Conservation (phyloP, 2,113 vertebrate genomes). For the Prionailurus viverrinus region DNA sequence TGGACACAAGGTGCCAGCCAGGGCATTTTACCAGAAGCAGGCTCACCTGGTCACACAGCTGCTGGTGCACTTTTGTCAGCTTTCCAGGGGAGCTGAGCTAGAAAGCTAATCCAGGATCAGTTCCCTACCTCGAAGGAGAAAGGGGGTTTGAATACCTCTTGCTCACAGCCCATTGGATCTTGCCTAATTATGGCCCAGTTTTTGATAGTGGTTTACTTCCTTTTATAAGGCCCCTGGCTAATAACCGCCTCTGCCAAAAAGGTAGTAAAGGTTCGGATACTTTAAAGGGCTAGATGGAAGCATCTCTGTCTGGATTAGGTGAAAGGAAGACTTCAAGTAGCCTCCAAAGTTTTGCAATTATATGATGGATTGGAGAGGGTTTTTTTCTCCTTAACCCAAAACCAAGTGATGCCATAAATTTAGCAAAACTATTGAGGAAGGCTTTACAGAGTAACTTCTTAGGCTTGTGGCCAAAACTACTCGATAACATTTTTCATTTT, state of each 20-base stretch:
- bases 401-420: not conserved
- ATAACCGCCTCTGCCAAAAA: not conserved
- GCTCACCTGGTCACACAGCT: not conserved
- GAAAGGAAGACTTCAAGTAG: not conserved
- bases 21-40: not conserved
- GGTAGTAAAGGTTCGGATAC: not conserved
- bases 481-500: not conserved
- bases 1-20: too few relatives aligned
- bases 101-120: not conserved
- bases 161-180: not conserved
- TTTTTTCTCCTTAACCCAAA: not conserved
- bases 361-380: not conserved
- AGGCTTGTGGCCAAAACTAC: slow-evolving; percentile 3
- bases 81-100: not conserved
- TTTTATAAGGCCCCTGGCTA: not conserved
- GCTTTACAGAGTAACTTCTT: slow-evolving; percentile 8
- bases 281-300: not conserved
- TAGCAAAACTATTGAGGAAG: not conserved
- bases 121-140: not conserved
- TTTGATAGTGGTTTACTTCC: not conserved
- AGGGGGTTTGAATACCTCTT: not conserved
- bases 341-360: not conserved
- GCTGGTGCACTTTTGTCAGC: not conserved
- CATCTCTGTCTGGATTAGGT: not conserved
- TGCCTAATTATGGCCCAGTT: not conserved